Evolutionary conservation across 2,888 invertebrate genomes (phyloP), one percentile per base, ranked within the genome.

Genomic region (Hipparchia sbordonii): DNA sequence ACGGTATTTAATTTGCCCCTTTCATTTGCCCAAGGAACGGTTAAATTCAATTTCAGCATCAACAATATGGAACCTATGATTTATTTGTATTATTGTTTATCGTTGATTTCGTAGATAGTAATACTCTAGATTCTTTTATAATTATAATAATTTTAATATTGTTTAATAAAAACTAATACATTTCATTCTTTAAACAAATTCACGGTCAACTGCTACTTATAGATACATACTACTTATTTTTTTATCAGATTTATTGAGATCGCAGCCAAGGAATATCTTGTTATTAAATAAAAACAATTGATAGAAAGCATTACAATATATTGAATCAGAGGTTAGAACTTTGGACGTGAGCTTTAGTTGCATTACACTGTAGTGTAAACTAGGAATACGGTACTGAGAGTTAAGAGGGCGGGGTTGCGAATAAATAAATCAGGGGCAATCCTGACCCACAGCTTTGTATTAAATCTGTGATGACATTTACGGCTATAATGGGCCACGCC

Each of bases 361-460:
- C 71, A 71, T 71, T 59, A 74, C 73, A 74, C 13, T 39, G n/a
- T 46, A 12, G 63, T 65, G 67, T 61, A 67, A 70, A 75, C 66
- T 61, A 54, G 66, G 62, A 69, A 75, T 57, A 67, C 54, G 65
- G 61, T 57, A 12, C 39, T 52, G 54, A 59, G 54, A 65, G 70
- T 70, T 60, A 68, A 23, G 72, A 51, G 67, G 74, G 72, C 71
- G 76, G 72, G 57, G 67, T 48, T 12, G 69, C 39, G 51, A 67
- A 48, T 57, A 33, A 62, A 69, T 75, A 76, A 76, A 74, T 76
- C 76, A 74, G 68, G 60, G 52, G 74, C 76, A 74, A 74, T 74
- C 23, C 74, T 46, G 52, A 71, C 72, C 65, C 60, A 56, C 23
- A 54, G 61, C 71, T 59, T 75, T 75, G 74, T 75, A 72, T 77